phyloP scores from a whole-genome alignment of 2,888 invertebrate genomes.

The Notodonta dromedarius region DNA sequence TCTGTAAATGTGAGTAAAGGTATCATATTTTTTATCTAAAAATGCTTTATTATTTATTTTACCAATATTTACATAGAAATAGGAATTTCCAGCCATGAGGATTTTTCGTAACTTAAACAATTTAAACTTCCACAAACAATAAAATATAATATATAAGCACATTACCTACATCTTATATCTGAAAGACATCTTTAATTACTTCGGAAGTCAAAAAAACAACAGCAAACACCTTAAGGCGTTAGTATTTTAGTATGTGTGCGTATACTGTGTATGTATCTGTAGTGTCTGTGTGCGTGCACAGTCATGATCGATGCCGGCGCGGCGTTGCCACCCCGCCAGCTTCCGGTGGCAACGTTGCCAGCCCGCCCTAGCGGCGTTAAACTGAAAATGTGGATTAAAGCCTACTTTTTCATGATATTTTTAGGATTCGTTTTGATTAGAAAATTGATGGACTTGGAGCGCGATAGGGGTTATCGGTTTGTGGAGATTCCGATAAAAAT shows the following conservation, averaged over 20 bases:
- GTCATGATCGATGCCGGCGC: slow-evolving; percentile 85
- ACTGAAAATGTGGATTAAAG: slow-evolving; percentile 56
- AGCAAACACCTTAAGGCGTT: slow-evolving; percentile 42
- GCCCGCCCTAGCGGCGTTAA: slow-evolving; percentile 54
- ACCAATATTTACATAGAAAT: too few relatives aligned
- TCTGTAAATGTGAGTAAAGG: too few relatives aligned
- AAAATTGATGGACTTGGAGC: slow-evolving; percentile 8
- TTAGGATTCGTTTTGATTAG: slow-evolving; percentile 15
- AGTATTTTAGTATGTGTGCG: slow-evolving; percentile 38
- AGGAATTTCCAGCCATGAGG: too few relatives aligned
- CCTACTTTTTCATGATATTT: slow-evolving; percentile 44
- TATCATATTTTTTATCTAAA: too few relatives aligned
- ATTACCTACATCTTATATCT: not conserved
- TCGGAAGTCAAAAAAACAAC: slow-evolving; percentile 3
- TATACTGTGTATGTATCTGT: slow-evolving; percentile 22
- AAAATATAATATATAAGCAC: not conserved
- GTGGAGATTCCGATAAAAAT: not conserved
- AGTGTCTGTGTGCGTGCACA: slow-evolving; percentile 56
- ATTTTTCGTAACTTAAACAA: too few relatives aligned
- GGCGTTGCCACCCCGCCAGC: slow-evolving; percentile 64
- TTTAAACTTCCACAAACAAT: too few relatives aligned
- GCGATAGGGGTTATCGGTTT: not conserved
- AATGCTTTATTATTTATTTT: too few relatives aligned
- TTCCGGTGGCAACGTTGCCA: slow-evolving; percentile 63
- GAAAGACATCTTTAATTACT: not conserved